phyloP scores from a whole-genome alignment of 1,140 invertebrate genomes.

The Acromyrmex echinatior region DNA sequence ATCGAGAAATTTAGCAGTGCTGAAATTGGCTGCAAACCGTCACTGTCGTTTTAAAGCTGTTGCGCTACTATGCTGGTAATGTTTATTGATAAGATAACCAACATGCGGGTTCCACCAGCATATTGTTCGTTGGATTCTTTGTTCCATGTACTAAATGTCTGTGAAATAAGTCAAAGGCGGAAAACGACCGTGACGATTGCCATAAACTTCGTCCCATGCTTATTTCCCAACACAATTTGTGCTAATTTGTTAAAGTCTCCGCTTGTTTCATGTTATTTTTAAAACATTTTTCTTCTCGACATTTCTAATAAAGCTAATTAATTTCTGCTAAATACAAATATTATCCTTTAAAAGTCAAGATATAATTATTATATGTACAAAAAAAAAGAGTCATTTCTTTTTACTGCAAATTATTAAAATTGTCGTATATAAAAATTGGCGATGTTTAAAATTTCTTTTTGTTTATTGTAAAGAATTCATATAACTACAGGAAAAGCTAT shows the following conservation, averaged over 20 bases:
- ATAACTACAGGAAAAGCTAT: background rate
- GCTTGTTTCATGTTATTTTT: too few relatives aligned
- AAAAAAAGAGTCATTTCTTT: background rate
- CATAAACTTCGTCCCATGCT: slow-evolving; percentile 17
- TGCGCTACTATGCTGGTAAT: slow-evolving; percentile 79
- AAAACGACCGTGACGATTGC: slow-evolving; percentile 30
- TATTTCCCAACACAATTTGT: slow-evolving; percentile 32
- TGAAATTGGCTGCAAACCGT: slow-evolving; percentile 52
- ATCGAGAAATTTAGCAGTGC: background rate
- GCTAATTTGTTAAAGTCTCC: background rate
- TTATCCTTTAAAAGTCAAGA: slow-evolving; percentile 1
- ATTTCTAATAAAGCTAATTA: background rate
- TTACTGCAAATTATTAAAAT: background rate
- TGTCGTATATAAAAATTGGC: background rate
- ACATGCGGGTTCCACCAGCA: slow-evolving; percentile 78
- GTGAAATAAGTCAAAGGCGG: slow-evolving; percentile 51
- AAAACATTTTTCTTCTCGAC: background rate
- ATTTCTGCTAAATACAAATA: slow-evolving; percentile 2
- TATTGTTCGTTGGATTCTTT: slow-evolving; percentile 73
- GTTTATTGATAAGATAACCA: slow-evolving; percentile 81
- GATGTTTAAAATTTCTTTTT: background rate
- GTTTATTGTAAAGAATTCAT: background rate
- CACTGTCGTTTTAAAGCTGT: slow-evolving; percentile 38
- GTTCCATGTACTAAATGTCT: slow-evolving; percentile 53
- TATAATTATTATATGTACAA: background rate